Percentiles rank a stretch among this genome's conserved stretches.
Conservation (phyloP, 2,113 vertebrate genomes). For the Rhynchomys soricoides region DNA sequence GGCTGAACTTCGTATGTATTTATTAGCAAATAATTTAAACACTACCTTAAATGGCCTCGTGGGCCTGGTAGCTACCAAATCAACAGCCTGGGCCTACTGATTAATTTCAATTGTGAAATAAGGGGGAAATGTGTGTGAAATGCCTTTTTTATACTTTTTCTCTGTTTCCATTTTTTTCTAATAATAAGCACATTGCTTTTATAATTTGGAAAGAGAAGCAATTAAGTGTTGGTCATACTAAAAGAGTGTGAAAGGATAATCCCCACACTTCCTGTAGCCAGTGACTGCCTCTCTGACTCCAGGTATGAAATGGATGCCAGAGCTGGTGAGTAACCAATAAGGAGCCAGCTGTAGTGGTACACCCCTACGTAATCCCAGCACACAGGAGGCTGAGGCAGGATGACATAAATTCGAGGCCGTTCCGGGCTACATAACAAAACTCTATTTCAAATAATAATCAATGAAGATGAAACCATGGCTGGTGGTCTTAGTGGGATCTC, state of each 20-base stretch:
- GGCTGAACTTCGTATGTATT: background rate
- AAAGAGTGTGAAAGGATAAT: background rate
- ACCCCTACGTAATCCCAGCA: background rate
- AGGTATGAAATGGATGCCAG: background rate
- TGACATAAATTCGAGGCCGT: background rate
- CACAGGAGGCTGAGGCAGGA: background rate
- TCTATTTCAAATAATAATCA: background rate
- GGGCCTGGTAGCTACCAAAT: background rate
- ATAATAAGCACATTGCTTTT: background rate
- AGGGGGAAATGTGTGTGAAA: background rate
- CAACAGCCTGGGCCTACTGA: background rate
- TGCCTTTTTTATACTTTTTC: background rate
- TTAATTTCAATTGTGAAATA: background rate
- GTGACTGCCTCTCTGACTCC: background rate
- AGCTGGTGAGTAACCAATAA: background rate
- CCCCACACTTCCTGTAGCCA: fast-evolving
- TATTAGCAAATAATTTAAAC: background rate
- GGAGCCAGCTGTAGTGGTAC: background rate
- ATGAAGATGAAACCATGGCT: background rate
- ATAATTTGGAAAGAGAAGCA: background rate
- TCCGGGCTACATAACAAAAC: background rate
- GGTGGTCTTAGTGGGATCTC: background rate
- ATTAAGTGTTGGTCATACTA: background rate
- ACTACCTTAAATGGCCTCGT: background rate
- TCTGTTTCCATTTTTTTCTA: background rate